Percentiles rank a stretch among this genome's conserved stretches.
Evolutionary conservation across 2,888 invertebrate species (phyloP).

Genomic region (Phlogophora meticulosa): DNA sequence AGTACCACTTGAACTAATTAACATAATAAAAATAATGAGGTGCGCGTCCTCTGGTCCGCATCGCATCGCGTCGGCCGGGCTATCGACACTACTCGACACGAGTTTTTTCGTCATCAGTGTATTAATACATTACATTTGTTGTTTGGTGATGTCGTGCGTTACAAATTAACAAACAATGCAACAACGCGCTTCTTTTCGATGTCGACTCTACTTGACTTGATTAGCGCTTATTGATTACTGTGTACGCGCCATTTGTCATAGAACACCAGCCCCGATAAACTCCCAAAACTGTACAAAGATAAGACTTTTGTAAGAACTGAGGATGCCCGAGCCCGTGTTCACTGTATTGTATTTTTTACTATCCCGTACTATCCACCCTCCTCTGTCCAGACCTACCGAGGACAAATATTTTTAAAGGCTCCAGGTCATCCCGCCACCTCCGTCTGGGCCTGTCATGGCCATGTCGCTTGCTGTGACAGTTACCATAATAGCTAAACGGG

Average conservation of each 20-base stretch:
- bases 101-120: constrained; percentile 14
- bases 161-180: constrained; percentile 26
- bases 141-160: constrained; percentile 8
- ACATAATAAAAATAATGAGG: background rate
- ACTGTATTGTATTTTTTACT: too few species aligned
- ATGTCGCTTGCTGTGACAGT: too few species aligned
- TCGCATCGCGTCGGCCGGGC: constrained; percentile 4
- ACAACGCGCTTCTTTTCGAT: constrained; percentile 3
- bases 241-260: background rate
- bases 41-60: constrained; percentile 10
- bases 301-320: too few species aligned
- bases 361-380: too few species aligned
- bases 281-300: too few species aligned
- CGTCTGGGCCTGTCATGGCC: too few species aligned
- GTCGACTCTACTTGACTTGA: background rate
- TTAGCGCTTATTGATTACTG: background rate
- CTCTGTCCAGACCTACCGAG: too few species aligned
- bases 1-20: background rate
- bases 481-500: background rate
- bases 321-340: too few species aligned
- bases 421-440: too few species aligned
- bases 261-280: too few species aligned
- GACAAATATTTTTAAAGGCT: too few species aligned
- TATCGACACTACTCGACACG: constrained; percentile 15
- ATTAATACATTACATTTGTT: constrained; percentile 21